Evolutionary conservation across 2,113 vertebrate species (phyloP).

Genomic region (Cathartes aura): DNA sequence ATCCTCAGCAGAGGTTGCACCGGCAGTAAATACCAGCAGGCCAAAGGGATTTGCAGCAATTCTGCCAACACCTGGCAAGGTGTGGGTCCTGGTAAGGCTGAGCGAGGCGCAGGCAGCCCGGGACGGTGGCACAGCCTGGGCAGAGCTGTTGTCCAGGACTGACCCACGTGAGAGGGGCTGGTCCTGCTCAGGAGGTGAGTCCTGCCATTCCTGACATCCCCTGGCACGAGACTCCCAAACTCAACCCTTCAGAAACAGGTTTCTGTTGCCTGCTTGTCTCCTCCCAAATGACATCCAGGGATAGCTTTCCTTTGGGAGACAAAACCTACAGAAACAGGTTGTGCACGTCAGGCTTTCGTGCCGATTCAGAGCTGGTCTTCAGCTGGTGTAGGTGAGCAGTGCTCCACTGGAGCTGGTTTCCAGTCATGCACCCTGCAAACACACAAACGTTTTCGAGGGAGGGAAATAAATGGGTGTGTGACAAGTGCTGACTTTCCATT

Average conservation of each 20-base stretch:
- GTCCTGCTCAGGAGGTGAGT: background rate
- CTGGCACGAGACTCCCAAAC: background rate
- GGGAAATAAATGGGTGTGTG: background rate
- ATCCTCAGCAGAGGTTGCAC: background rate
- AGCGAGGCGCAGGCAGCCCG: background rate
- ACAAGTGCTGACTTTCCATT: background rate
- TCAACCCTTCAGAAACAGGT: background rate
- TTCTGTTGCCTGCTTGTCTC: background rate
- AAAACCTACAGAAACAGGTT: background rate
- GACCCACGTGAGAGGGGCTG: background rate
- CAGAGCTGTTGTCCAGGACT: background rate
- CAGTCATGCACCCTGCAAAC: background rate
- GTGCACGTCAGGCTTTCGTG: background rate
- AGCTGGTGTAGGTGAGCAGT: background rate
- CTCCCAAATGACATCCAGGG: background rate
- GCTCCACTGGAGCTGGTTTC: background rate
- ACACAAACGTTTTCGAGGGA: fast-evolving
- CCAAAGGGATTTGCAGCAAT: background rate
- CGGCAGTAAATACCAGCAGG: too few relatives aligned
- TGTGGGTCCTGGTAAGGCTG: background rate
- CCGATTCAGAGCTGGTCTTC: background rate
- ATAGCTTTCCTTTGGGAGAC: background rate
- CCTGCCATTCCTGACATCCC: background rate
- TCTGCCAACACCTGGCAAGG: background rate
- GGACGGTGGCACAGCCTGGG: background rate